Conservation (phyloP, 2,888 invertebrate genomes). For the Meliscaeva auricollis region DNA sequence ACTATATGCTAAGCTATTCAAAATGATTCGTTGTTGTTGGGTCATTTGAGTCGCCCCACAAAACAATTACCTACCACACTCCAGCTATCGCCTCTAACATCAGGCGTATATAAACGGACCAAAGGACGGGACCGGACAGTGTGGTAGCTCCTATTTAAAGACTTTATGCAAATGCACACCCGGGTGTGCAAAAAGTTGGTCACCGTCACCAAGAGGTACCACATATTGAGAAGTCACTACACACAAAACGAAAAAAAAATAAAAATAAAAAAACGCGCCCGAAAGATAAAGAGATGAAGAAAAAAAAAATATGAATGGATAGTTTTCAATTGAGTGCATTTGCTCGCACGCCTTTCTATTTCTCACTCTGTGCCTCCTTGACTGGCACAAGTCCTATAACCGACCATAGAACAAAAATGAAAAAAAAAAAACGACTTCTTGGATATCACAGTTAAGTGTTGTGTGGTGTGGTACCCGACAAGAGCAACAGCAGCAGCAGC, state of each 20-base stretch:
- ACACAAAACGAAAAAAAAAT: not conserved
- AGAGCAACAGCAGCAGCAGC: not conserved
- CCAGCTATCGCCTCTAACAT: constrained; percentile 14
- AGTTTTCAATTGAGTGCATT: constrained; percentile 59
- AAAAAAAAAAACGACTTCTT: constrained; percentile 45
- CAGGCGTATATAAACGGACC: constrained; percentile 8
- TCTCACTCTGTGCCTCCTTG: constrained; percentile 44
- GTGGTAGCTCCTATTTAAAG: constrained; percentile 61
- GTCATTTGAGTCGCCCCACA: constrained; percentile 45
- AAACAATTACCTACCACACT: constrained; percentile 70
- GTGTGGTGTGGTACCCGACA: constrained; percentile 32
- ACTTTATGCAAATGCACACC: constrained; percentile 74
- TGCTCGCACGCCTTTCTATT: constrained; percentile 72
- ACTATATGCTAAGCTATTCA: constrained; percentile 28
- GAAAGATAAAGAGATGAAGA: constrained; percentile 45
- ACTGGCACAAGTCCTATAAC: constrained; percentile 14
- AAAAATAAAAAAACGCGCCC: constrained; percentile 38
- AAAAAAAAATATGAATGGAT: constrained; percentile 65
- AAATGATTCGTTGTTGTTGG: constrained; percentile 55
- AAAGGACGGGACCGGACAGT: constrained; percentile 14
- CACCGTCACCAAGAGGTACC: constrained; percentile 55
- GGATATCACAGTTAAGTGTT: constrained; percentile 49
- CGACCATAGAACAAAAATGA: constrained; percentile 42
- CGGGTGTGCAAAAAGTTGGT: constrained; percentile 70
- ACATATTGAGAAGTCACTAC: constrained; percentile 19